Base-by-base conservation (phyloP, 2,113 vertebrate genomes). In the Neodon shergylaensis region DNA sequence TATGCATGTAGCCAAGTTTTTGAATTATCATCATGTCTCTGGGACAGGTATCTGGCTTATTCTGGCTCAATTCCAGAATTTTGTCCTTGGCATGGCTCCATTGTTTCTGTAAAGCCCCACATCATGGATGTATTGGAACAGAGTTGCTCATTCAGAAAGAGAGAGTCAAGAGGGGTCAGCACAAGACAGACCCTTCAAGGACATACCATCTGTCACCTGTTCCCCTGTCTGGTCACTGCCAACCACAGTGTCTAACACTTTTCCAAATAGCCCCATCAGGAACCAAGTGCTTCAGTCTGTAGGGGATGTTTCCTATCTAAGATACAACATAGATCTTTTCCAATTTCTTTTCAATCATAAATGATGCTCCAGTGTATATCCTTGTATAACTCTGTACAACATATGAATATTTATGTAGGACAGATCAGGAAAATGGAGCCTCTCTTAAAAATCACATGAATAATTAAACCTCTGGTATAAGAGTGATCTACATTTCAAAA, bases 391-490 rank as follows among this genome's bases (percentile, higher is more conserved):
- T 91, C 83, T 54, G 14, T 8, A 16, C 44, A 72, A 47, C 58
- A 19, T 83, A 73, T 94, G 42, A 77, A 77, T 92, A 73, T 94
- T 81, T 92, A 61, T 76, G 22, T 90, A 94, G 28, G 84, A 52
- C 3, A 87, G 72, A 90, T 94, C 58, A 82, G 33, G 91, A 76
- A 95, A 91, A 91, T 84, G 14, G 47, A 92, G 68, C 89, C 66
- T 44, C 16, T 17, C n/a, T 13, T 93, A n/a, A 90, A 90, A 77
- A 61, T 82, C 42, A 65, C 86, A 77, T 54, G 78, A 85, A 58
- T 36, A 81, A 61, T 85, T 85, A 92, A 92, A 79, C 77, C 31
- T 76, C 88, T 73, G 58, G 21, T 85, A 88, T 83, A 49, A 47
- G 78, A 10, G 28, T 58, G 65, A 82, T 82, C 21, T 90, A 66